Evolutionary conservation across 2,888 invertebrate species (phyloP), one percentile per base, ranked within the genome.

Genomic region (Melanotus villosus): DNA sequence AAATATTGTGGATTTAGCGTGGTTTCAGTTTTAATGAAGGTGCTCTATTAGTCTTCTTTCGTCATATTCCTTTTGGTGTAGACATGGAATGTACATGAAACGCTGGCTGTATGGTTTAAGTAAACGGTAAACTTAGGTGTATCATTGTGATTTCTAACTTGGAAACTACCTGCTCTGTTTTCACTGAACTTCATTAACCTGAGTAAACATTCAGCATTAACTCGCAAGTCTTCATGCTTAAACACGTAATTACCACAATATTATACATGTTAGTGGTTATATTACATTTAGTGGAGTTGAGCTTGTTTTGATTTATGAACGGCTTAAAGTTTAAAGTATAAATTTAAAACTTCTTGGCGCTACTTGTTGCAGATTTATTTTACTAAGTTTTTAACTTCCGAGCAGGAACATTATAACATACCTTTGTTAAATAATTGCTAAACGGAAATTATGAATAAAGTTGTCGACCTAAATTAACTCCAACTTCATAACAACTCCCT

Each of bases 141-240:
- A 65, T 64, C 56, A 58, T 47, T 57, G 58, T 65, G 58, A 58
- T 65, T 58, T 65, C 58, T 57, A 58, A 43, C 45, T 38, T 47
- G 30, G 50, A 30, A 65, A 50, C 54, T 30, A 50, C 47, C 52
- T 56, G 56, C 64, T 56, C 54, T 64, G 62, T 56, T 50, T 62
- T 62, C 30, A 43, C 59, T 50, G 32, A 66, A 66, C 58, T 66
- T 66, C 66, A 65, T 65, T 65, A 66, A 58, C 38, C 66, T 66
- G 66, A 38, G 59, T 57, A 66, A 66, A 66, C 50, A 66, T 47
- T 59, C 6, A 32, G 32, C 36, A 64, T 54, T 45, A 64, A 56
- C 62, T 62, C 26, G 62, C 62, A 38, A 36, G 50, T 34, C 52
- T 64, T 64, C 54, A 52, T 64, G 56, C 47, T 64, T 64, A 64